A percentile compares a stretch with the other conserved stretches of the same genome.
These are phyloP conservation scores for Eupeodes corollae DNA, from an alignment of 1,140 invertebrate species.

Conservation along the genomic window DNA sequence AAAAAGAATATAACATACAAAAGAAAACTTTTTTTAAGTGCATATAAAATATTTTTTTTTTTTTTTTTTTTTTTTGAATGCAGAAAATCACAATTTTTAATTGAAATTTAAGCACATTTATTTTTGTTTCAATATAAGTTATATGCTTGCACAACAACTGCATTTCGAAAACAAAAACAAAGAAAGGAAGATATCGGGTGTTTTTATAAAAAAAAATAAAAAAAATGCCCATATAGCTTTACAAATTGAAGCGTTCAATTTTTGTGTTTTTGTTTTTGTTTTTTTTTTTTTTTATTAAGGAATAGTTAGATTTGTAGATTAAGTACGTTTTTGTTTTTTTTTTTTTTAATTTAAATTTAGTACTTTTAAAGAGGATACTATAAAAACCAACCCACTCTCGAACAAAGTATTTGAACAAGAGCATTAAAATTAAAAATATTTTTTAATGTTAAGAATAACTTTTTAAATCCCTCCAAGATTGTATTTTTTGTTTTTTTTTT, in stretches of 20 bases:
- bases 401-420: constrained; percentile 18
- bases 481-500: constrained; percentile 11
- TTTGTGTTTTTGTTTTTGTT: too few species aligned
- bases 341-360: constrained; percentile 7
- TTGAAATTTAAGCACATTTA: too few species aligned
- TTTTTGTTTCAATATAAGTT: too few species aligned
- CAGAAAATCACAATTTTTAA: too few species aligned
- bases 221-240: constrained; percentile 36
- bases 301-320: neutral
- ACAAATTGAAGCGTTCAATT: constrained; percentile 5
- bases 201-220: too few species aligned
- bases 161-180: too few species aligned
- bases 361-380: neutral
- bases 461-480: neutral
- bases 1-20: too few species aligned
- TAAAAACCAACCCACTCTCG: neutral
- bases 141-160: too few species aligned
- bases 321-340: neutral
- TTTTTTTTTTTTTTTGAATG: too few species aligned
- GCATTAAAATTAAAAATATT: constrained; percentile 14
- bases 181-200: too few species aligned
- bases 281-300: neutral
- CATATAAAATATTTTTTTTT: too few species aligned
- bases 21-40: too few species aligned
- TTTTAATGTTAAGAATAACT: neutral